Evolutionary conservation across 2,113 vertebrate species (phyloP).

Genomic region (Prietella phreatophila): DNA sequence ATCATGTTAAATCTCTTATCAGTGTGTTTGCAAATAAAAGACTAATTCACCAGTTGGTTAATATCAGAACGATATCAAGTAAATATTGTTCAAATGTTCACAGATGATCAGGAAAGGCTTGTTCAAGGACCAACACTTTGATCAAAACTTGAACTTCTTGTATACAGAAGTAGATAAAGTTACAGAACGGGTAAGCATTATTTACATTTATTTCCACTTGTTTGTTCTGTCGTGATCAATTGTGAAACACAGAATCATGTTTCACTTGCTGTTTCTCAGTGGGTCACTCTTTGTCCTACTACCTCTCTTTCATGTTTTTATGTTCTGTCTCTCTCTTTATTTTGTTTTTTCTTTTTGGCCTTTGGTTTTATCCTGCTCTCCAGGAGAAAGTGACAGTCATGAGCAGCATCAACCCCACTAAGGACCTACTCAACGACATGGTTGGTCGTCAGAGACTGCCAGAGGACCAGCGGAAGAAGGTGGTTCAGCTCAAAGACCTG

Average conservation of each 20-base stretch:
- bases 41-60: background rate
- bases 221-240: background rate
- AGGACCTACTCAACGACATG: conserved; percentile 96
- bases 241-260: background rate
- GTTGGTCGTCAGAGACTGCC: conserved; percentile 95
- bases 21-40: background rate
- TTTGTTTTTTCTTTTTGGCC: background rate
- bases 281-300: background rate
- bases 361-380: background rate
- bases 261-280: background rate
- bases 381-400: conserved; percentile 99
- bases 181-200: conserved; percentile 89
- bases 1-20: too few species aligned
- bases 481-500: conserved; percentile 96
- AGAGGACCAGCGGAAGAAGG: conserved; percentile 99
- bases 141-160: conserved; percentile 99
- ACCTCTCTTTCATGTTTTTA: background rate
- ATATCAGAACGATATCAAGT: background rate
- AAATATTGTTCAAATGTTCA: conserved; percentile 45
- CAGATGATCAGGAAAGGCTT: conserved; percentile 99
- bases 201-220: background rate
- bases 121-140: conserved; percentile 99
- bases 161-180: conserved; percentile 99
- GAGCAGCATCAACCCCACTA: conserved; percentile 99
- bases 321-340: background rate